phyloP scores from a whole-genome alignment of 64 coral and sea anemone genomes.

The Astreopora myriophthalma region DNA sequence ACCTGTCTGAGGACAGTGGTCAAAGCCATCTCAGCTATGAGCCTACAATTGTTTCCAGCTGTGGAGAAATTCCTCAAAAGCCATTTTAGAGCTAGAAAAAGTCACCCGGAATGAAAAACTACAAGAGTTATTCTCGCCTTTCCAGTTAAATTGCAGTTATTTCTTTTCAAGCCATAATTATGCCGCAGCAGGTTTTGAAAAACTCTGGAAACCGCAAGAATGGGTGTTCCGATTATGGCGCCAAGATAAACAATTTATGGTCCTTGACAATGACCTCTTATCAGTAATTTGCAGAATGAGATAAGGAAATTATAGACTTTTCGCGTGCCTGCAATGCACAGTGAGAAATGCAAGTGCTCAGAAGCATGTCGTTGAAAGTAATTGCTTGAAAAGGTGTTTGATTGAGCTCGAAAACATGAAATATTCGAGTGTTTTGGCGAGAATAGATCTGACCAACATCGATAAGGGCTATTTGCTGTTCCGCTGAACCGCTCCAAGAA shows the following conservation, averaged over 20 bases:
- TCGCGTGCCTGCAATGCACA: background rate
- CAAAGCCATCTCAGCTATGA: too few species aligned
- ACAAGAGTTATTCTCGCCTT: background rate
- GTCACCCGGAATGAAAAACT: background rate
- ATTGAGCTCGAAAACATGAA: background rate
- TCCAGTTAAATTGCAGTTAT: background rate
- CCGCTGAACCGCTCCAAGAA: background rate
- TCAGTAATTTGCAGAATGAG: conserved; percentile 32
- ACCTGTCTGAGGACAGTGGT: background rate
- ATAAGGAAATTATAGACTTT: background rate
- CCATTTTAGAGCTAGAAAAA: background rate
- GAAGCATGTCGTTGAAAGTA: conserved; percentile 17
- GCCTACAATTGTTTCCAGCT: too few species aligned
- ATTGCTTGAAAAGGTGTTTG: conserved; percentile 37
- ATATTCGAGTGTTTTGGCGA: background rate
- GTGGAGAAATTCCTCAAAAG: background rate
- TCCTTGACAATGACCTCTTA: conserved; percentile 5
- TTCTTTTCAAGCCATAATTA: background rate
- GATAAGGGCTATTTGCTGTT: background rate
- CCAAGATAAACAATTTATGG: conserved; percentile 38
- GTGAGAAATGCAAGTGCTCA: background rate
- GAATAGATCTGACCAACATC: background rate
- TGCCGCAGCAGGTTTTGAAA: background rate
- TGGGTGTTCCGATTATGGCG: background rate
- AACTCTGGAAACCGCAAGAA: background rate